Conservation (phyloP, 2,113 vertebrate species). For the Morone chrysops region DNA sequence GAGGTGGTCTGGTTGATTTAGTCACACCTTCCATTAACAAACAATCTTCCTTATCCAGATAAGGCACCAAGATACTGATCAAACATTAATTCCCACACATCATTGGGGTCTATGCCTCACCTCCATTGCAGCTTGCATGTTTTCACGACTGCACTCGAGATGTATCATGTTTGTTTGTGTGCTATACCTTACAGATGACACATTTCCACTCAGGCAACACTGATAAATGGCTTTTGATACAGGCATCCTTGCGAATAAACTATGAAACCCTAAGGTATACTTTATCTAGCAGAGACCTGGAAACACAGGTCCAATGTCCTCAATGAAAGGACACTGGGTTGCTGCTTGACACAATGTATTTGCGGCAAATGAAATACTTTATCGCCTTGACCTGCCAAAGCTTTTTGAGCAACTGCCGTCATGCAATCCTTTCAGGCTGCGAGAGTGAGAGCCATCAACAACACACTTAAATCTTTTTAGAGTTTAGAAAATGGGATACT, state of each 20-base stretch:
- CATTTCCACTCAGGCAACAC: constrained; percentile 39
- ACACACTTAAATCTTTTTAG: neutral
- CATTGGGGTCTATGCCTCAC: constrained; percentile 1
- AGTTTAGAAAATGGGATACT: constrained; percentile 8
- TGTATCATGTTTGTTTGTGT: constrained; percentile 44
- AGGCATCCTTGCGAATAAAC: constrained; percentile 1
- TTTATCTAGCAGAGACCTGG: constrained; percentile 33
- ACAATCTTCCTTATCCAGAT: constrained; percentile 30
- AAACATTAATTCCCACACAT: constrained; percentile 17
- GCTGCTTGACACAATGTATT: constrained; percentile 19
- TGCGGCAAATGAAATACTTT: neutral
- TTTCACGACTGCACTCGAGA: constrained; percentile 27
- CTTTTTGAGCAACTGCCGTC: constrained; percentile 16
- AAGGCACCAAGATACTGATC: constrained; percentile 44
- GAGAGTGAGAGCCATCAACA: constrained; percentile 1
- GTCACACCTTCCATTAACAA: constrained; percentile 41
- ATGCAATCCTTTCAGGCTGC: constrained; percentile 26
- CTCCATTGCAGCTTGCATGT: neutral
- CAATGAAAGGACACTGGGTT: neutral
- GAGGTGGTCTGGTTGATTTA: constrained; percentile 33
- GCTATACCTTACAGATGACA: constrained; percentile 46
- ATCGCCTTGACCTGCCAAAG: constrained; percentile 11
- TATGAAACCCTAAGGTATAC: constrained; percentile 20
- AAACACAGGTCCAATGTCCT: constrained; percentile 27
- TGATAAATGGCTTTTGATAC: constrained; percentile 49